A percentile compares a stretch with the other conserved stretches of the same genome.
phyloP scores from a whole-genome alignment of 2,797 vertebrate genomes.

The Pitangus sulphuratus region DNA sequence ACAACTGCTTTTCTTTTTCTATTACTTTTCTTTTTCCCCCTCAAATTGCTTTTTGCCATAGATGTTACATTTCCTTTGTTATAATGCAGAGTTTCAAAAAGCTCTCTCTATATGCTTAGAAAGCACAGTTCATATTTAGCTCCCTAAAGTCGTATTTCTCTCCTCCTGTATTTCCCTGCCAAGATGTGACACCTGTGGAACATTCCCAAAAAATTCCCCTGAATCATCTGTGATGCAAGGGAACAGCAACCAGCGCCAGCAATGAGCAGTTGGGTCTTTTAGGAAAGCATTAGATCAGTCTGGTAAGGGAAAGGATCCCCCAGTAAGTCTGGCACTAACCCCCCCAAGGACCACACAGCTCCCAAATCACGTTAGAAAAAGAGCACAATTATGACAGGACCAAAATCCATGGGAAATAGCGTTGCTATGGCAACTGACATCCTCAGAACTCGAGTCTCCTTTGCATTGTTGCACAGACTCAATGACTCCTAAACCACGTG shows the following conservation, averaged over 20 bases:
- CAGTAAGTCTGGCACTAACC: not conserved
- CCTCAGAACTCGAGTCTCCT: not conserved
- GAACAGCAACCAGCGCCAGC: slow-evolving; percentile 7
- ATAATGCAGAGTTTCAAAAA: not conserved
- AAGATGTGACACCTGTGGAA: slow-evolving; percentile 54
- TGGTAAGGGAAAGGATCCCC: not conserved
- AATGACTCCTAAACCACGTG: not conserved
- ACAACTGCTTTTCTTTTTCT: not conserved
- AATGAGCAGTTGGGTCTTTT: not conserved
- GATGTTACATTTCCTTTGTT: not conserved
- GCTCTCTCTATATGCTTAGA: not conserved
- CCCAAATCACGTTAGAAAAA: not conserved
- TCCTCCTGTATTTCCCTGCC: slow-evolving; percentile 14
- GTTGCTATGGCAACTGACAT: slow-evolving; percentile 41
- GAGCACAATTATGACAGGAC: not conserved
- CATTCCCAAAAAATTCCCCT: slow-evolving; percentile 41
- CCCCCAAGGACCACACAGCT: not conserved
- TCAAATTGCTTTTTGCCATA: not conserved
- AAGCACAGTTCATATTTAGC: slow-evolving; percentile 45
- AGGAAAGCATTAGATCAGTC: not conserved
- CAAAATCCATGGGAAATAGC: not conserved
- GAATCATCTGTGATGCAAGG: slow-evolving; percentile 27
- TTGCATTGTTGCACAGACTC: slow-evolving; percentile 1
- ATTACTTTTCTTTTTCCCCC: not conserved
- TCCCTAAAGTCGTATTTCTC: not conserved